Percentiles rank a stretch among this genome's conserved stretches.
Evolutionary conservation across 2,797 vertebrate species (phyloP).

Genomic region (Chromis chromis): DNA sequence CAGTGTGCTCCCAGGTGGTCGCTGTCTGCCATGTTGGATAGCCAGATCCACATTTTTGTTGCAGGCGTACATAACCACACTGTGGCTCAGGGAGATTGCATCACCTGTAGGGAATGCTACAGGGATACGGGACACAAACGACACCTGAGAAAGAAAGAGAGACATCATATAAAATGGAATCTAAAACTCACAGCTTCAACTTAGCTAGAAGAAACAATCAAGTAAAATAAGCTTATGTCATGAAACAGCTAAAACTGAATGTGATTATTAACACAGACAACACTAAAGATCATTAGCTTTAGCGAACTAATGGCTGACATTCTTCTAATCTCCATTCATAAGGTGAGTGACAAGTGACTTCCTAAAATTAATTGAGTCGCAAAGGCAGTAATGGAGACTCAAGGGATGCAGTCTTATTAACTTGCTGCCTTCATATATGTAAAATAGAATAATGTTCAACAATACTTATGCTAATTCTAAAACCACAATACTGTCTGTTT

Average conservation of each 20-base stretch:
- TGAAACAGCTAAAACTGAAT: not conserved
- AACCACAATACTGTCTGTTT: not conserved
- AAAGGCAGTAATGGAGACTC: constrained; percentile 1
- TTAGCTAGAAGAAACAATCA: not conserved
- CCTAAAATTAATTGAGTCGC: constrained; percentile 8
- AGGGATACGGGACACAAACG: constrained; percentile 97
- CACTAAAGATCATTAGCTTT: constrained; percentile 2
- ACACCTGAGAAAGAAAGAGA: constrained; percentile 87
- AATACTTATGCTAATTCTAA: constrained; percentile 6
- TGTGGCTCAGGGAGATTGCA: constrained; percentile 96
- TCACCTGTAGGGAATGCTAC: constrained; percentile 97
- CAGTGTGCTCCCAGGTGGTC: constrained; percentile 86
- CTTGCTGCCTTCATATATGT: constrained; percentile 1
- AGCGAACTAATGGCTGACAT: not conserved
- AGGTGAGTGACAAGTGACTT: constrained; percentile 4
- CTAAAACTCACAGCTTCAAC: too few relatives aligned
- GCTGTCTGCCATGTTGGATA: constrained; percentile 94
- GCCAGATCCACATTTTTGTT: constrained; percentile 97
- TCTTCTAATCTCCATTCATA: not conserved
- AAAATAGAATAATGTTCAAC: not conserved
- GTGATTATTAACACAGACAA: not conserved
- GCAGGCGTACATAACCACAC: constrained; percentile 98
- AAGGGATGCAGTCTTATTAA: not conserved
- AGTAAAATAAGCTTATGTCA: not conserved
- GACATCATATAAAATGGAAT: not conserved